Conservation (phyloP, 1,140 invertebrate species). For the Phthorimaea operculella region DNA sequence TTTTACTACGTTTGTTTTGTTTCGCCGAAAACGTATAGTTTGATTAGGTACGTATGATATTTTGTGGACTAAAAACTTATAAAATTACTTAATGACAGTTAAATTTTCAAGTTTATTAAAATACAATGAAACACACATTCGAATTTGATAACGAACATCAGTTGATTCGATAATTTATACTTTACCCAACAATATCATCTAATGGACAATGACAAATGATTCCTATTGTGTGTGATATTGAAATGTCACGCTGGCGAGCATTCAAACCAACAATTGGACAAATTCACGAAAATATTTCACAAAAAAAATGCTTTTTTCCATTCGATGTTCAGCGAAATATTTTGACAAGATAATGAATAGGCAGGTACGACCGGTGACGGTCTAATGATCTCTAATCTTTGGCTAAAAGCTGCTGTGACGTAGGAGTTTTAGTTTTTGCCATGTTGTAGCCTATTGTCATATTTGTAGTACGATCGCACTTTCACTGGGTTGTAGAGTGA, state of each 20-base stretch:
- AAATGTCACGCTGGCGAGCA: conserved; percentile 43
- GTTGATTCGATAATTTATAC: conserved; percentile 37
- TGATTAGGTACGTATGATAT: no score
- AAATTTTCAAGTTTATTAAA: no score
- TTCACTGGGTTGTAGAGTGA: no score
- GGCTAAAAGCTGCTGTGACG: not conserved
- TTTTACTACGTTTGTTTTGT: no score
- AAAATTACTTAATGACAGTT: no score
- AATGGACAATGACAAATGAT: conserved; percentile 66
- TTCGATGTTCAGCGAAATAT: conserved; percentile 48
- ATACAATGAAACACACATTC: not conserved
- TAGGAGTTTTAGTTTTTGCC: not conserved
- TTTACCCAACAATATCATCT: conserved; percentile 52
- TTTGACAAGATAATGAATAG: conserved; percentile 63
- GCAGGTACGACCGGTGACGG: conserved; percentile 40
- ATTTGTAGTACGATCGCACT: not conserved
- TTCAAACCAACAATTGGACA: conserved; percentile 49
- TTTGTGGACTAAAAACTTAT: no score
- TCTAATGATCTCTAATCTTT: conserved; percentile 59
- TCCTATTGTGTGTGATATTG: conserved; percentile 53
- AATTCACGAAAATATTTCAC: conserved; percentile 50
- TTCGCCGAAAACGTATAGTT: no score
- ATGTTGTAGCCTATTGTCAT: not conserved
- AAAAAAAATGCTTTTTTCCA: conserved; percentile 27
- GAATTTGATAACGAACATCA: not conserved